phyloP scores from a whole-genome alignment of 1,140 invertebrate species.

The Harpegnathos saltator region DNA sequence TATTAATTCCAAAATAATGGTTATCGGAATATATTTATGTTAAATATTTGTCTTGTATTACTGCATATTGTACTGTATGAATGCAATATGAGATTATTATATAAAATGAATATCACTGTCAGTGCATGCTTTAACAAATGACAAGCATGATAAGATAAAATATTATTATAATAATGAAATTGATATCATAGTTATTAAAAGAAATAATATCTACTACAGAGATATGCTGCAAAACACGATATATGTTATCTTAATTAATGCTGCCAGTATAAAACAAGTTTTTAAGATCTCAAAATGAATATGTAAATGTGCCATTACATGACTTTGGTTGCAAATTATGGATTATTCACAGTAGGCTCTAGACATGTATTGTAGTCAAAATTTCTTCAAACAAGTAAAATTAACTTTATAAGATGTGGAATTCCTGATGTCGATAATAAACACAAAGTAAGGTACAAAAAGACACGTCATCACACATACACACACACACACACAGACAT shows the following conservation, averaged over 20 bases:
- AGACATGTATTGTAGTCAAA: too few species aligned
- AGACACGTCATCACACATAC: too few species aligned
- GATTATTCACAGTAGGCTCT: too few species aligned
- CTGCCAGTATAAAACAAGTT: neutral
- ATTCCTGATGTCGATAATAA: too few species aligned
- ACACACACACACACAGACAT: too few species aligned
- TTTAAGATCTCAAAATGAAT: neutral
- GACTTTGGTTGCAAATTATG: neutral
- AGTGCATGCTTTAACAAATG: neutral
- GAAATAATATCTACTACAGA: neutral
- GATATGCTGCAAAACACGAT: neutral
- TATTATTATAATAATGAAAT: neutral
- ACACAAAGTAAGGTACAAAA: too few species aligned
- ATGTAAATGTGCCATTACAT: neutral
- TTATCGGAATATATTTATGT: neutral
- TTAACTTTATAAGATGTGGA: too few species aligned
- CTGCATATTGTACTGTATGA: too few species aligned
- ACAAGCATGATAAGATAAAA: neutral
- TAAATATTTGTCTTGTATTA: constrained; percentile 1
- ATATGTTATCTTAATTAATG: neutral
- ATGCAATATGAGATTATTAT: constrained; percentile 9
- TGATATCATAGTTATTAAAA: neutral
- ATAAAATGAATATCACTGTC: neutral
- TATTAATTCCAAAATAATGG: neutral
- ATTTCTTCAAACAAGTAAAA: too few species aligned